Conservation (phyloP, 2,113 vertebrate species). For the Tretioscincus oriximinensis region DNA sequence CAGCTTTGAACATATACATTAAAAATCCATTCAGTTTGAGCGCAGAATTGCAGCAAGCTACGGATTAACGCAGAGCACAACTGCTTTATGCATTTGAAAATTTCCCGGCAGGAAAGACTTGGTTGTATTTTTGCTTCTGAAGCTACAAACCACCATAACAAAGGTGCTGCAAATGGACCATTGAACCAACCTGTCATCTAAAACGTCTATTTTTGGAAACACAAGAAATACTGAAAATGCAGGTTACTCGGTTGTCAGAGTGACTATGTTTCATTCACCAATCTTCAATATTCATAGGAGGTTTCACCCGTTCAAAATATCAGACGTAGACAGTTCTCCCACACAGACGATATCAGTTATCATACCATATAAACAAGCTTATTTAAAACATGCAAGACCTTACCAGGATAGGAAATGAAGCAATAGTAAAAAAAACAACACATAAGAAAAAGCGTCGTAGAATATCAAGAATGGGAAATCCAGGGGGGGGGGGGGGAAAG, state of each 20-base stretch:
- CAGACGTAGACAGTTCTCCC: not conserved
- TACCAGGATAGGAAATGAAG: slow-evolving; percentile 56
- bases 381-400: slow-evolving; percentile 52
- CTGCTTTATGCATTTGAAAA: not conserved
- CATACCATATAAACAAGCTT: slow-evolving; percentile 27
- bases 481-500: not conserved
- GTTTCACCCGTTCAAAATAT: slow-evolving; percentile 18
- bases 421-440: slow-evolving; percentile 60
- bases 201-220: too few species aligned
- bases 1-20: not conserved
- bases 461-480: slow-evolving; percentile 2
- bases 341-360: not conserved
- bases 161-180: too few species aligned
- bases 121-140: too few species aligned
- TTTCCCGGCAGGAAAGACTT: not conserved
- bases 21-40: not conserved
- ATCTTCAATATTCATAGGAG: not conserved
- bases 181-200: too few species aligned
- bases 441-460: slow-evolving; percentile 37
- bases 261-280: not conserved
- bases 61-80: not conserved
- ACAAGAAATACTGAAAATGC: not conserved
- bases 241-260: too few species aligned
- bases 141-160: too few species aligned
- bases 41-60: not conserved